Evolutionary conservation across 2,113 vertebrate species (phyloP), one percentile per base, ranked within the genome.

Genomic region (Aptenodytes patagonicus): DNA sequence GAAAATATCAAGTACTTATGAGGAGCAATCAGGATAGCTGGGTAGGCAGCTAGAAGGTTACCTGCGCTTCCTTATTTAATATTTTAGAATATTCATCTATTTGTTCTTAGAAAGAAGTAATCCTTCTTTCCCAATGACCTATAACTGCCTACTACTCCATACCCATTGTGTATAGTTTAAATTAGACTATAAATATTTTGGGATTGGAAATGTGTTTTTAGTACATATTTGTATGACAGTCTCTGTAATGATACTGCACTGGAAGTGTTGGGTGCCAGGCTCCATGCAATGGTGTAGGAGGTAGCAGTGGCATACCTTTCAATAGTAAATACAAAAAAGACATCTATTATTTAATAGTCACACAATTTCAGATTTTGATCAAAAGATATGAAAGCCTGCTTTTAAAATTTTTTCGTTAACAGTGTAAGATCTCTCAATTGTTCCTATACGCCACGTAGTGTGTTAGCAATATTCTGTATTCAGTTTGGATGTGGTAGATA

Each of bases 361-460:
- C 3, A 6, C 5, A 51, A 12, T 26, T 86, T 90, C 21, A 55
- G 28, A 58, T 80, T 93, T 87, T 86, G 34, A 51, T 19, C 22
- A 86, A 65, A 90, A 47, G 6, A 36, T 49, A 57, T 1, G 1
- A 70, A 76, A 83, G 2, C 18, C 17, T 55, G 8, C 15, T 25
- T 42, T 42, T 42, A 6, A 42, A 42, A 16, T 24, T 68, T 17
- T 19, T 14, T 34, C 46, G 52, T 44, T 40, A n/a, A 20, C 7
- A 34, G 5, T 70, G 32, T 66, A 58, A 89, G 77, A 75, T 77
- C 36, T 93, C 17, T 57, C 58, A 17, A 0, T 57, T 5, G 5
- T 36, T 54, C 24, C 17, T 55, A 15, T 54, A 40, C 5, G 22
- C 15, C 49, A 70, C 0, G 0, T 5, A 62, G 14, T 3, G 5